phyloP scores from a whole-genome alignment of 2,113 vertebrate genomes.

The Catagonus wagneri region DNA sequence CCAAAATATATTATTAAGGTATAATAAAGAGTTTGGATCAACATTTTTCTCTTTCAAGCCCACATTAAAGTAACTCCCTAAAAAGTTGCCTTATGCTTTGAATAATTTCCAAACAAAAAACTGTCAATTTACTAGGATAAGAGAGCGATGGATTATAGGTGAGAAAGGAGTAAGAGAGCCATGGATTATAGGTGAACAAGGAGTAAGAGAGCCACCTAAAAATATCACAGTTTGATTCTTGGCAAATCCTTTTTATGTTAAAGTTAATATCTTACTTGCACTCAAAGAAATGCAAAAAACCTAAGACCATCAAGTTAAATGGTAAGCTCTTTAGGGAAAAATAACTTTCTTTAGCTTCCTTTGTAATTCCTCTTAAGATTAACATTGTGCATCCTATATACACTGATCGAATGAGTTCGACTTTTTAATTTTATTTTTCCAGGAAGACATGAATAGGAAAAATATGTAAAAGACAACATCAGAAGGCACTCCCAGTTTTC shows the following conservation, averaged over 20 bases:
- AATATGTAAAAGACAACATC: not conserved
- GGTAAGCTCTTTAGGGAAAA: conserved; percentile 54
- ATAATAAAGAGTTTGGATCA: not conserved
- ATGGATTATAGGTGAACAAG: not conserved
- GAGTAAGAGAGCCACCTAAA: conserved; percentile 52
- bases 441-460: conserved; percentile 47
- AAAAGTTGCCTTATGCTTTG: not conserved
- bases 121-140: not conserved
- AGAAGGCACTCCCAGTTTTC: not conserved
- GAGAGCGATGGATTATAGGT: not conserved
- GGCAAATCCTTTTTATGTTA: conserved; percentile 40
- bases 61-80: not conserved
- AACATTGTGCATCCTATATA: not conserved
- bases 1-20: conserved; percentile 31
- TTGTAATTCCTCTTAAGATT: conserved; percentile 45
- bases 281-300: conserved; percentile 47
- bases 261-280: not conserved
- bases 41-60: not conserved
- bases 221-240: conserved; percentile 22
- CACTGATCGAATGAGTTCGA: not conserved
- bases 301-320: conserved; percentile 42
- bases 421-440: not conserved
- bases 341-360: conserved; percentile 3
- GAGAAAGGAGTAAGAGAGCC: conserved; percentile 1
- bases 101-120: conserved; percentile 50